These are phyloP conservation scores for Vulpes ferrilata DNA, from an alignment of 2,113 vertebrate genomes.

Conservation along the genomic window DNA sequence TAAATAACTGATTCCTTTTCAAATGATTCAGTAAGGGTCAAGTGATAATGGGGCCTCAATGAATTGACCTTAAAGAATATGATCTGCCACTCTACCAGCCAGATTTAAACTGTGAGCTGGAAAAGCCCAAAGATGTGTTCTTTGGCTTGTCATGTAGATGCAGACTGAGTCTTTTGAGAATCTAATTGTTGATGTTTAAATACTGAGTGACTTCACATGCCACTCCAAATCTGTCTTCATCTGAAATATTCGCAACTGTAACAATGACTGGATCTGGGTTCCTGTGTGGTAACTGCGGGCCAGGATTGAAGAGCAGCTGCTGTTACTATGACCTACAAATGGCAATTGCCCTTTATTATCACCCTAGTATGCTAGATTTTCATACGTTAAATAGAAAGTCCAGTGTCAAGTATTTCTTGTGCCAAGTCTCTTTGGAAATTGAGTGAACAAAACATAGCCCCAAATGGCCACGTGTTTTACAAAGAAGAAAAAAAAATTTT, in stretches of 20 bases:
- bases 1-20: not conserved
- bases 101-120: not conserved
- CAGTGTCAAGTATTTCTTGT: conserved; percentile 6
- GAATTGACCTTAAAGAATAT: not conserved
- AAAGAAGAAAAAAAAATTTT: not conserved
- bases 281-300: not conserved
- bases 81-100: not conserved
- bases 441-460: not conserved
- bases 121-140: not conserved
- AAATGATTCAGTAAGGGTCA: not conserved
- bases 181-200: not conserved
- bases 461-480: not conserved
- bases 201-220: not conserved
- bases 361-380: not conserved
- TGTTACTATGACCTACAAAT: not conserved
- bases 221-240: conserved; percentile 6
- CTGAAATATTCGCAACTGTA: not conserved
- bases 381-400: not conserved
- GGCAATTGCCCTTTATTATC: not conserved
- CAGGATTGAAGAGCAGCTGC: not conserved
- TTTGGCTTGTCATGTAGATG: not conserved
- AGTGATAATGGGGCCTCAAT: not conserved
- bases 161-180: not conserved
- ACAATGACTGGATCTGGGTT: not conserved
- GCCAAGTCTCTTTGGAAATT: not conserved